Evolutionary conservation across 1,140 invertebrate species (phyloP), one percentile per base, ranked within the genome.

Genomic region (Helicoverpa armigera): DNA sequence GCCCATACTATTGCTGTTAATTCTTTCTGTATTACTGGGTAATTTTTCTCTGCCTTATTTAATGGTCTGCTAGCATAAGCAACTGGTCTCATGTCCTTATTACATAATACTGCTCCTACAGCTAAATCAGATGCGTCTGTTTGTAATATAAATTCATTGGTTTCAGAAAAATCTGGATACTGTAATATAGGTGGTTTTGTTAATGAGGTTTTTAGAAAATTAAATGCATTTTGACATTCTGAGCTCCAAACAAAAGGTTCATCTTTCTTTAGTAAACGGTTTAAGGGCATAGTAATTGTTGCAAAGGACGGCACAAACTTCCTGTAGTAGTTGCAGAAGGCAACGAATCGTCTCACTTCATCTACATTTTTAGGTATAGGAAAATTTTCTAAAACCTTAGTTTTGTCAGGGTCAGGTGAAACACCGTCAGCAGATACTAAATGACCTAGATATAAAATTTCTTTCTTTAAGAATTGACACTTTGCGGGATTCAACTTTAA

Each of bases 401-500:
- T 50, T 50, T 69, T 69, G 14, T 69, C 43, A 2, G 65, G 43
- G n/a, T 65, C 61, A 14, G 31, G 61, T 43, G 12, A 13, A 11
- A 65, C 31, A 65, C 61, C 61, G 10, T 65, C 31, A 1, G 61
- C 14, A 12, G 61, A 65, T 2, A 65, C 35, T 14, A 43, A 10
- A 35, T 65, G 65, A 18, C 65, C 65, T 11, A 69, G 16, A 50
- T 51, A 69, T 51, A 69, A 69, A n/a, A 69, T 16, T 50, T 69
- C 65, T 31, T 69, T 77, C 14, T 67, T 77, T 14, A 77, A 16
- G 53, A 77, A 65, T n/a, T 77, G 14, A 67, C 75, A 77, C n/a
- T 77, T 77, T n/a, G 2, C 3, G 1, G 65, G 76, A 56, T 79
- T 79, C 5, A 79, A 31, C 70, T 78, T 69, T 18, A 79, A 58